These are phyloP conservation scores for Camptogramma bilineatum DNA, from an alignment of 2,888 invertebrate genomes.

Conservation along the genomic window DNA sequence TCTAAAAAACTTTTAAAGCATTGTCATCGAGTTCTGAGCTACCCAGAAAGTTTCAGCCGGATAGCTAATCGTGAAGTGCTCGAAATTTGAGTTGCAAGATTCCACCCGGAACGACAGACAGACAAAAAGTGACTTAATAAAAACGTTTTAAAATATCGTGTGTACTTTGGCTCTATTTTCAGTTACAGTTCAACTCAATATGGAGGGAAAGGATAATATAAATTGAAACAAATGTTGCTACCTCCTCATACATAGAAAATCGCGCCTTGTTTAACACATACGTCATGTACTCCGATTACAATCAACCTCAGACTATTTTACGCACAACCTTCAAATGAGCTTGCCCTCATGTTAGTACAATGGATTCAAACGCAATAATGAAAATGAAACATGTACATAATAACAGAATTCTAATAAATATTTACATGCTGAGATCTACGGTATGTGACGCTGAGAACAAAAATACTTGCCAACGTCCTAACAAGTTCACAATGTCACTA, in stretches of 20 bases:
- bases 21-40: too few species aligned
- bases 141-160: too few species aligned
- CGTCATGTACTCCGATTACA: constrained; percentile 54
- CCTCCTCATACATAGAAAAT: constrained; percentile 56
- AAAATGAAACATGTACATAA: constrained; percentile 42
- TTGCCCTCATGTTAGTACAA: constrained; percentile 52
- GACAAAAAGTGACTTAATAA: too few species aligned
- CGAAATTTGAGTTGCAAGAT: too few species aligned
- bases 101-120: too few species aligned
- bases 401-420: constrained; percentile 48
- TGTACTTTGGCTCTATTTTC: neutral
- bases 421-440: constrained; percentile 59
- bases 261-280: constrained; percentile 43
- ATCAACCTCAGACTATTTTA: constrained; percentile 68
- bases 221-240: constrained; percentile 70
- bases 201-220: neutral
- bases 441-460: constrained; percentile 43
- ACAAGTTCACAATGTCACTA: constrained; percentile 34
- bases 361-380: constrained; percentile 47
- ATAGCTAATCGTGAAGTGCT: too few species aligned
- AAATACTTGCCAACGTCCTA: constrained; percentile 45
- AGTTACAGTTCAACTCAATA: neutral
- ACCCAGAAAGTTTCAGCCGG: too few species aligned
- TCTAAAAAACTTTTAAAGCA: too few species aligned
- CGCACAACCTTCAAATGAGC: constrained; percentile 80